phyloP scores from a whole-genome alignment of 1,140 invertebrate genomes.

The Triops cancriformis region DNA sequence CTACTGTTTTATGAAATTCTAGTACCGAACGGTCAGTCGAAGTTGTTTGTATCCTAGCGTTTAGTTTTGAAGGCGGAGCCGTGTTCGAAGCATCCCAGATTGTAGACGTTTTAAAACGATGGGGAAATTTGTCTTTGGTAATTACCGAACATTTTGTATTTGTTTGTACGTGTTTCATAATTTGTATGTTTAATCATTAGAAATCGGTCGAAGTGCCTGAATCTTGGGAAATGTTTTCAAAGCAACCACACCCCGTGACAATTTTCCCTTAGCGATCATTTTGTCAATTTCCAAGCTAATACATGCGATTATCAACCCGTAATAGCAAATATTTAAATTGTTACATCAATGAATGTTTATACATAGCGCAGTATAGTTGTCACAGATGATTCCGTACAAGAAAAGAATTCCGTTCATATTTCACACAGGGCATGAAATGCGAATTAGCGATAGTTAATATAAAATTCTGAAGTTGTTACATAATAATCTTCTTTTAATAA shows the following conservation, averaged over 20 bases:
- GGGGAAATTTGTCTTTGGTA: neutral
- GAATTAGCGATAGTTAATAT: too few species aligned
- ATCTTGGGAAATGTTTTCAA: neutral
- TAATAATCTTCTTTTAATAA: too few species aligned
- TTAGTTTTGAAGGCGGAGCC: neutral
- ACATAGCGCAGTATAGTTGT: too few species aligned
- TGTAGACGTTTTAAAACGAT: neutral
- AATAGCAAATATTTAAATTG: too few species aligned
- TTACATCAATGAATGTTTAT: too few species aligned
- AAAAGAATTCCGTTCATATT: too few species aligned
- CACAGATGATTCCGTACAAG: too few species aligned
- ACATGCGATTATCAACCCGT: neutral
- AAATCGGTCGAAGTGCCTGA: neutral
- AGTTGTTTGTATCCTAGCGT: neutral
- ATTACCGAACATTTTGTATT: neutral
- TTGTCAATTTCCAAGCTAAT: neutral
- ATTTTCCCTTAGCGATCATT: neutral
- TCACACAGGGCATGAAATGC: too few species aligned
- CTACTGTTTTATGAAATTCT: neutral
- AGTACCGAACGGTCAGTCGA: neutral
- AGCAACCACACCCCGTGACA: neutral
- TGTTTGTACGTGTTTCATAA: neutral
- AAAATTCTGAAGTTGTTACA: too few species aligned
- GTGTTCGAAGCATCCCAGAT: neutral
- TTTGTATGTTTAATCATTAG: neutral